Base-by-base conservation (phyloP, 2,797 vertebrate species). In the Sardinella longiceps region DNA sequence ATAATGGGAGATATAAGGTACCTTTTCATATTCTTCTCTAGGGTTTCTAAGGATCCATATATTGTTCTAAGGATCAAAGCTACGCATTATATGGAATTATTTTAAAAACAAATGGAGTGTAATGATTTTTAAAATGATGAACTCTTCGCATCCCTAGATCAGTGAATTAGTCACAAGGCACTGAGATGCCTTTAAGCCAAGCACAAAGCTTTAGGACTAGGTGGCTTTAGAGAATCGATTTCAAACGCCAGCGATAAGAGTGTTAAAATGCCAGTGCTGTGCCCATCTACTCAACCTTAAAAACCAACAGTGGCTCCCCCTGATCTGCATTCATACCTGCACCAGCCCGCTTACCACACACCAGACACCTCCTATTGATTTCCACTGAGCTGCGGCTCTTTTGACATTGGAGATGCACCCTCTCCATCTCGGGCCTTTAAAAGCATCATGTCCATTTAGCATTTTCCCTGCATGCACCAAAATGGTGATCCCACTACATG, bases 261-360 rank as follows among this genome's bases (percentile, higher is more conserved):
- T 33, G 28, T 77, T 77, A 39, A 39, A 18, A 77, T 77, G 70
- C 70, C 70, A 77, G 37, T 20, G 70, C 20, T 77, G 70, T 77
- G 33, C 3, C 28, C 63, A 70, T 70, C 14, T 37, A 15, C 28
- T 18, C 63, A 70, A 33, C 30, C 63, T 15, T 28, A 18, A 33
- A 33, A 70, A 5, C 28, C 30, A 70, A 77, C 33, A 43, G 37
- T 9, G 70, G 3, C 70, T 77, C 30, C 12, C 30, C 66, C 70
- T 23, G 70, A 77, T 77, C 37, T 77, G 50, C 81, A 77, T 77
- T 77, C 70, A 77, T 33, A 70, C 63, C 28, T 15, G 63, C 63
- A 70, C 18, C 28, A 33, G 30, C 20, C 63, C 30, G 3, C 30
- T 70, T 70, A 70, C 63, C 63, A 33, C 63, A 33, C 63, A 28